Base-by-base conservation (phyloP, 2,797 vertebrate species). In the Enteromius trimaculatus region DNA sequence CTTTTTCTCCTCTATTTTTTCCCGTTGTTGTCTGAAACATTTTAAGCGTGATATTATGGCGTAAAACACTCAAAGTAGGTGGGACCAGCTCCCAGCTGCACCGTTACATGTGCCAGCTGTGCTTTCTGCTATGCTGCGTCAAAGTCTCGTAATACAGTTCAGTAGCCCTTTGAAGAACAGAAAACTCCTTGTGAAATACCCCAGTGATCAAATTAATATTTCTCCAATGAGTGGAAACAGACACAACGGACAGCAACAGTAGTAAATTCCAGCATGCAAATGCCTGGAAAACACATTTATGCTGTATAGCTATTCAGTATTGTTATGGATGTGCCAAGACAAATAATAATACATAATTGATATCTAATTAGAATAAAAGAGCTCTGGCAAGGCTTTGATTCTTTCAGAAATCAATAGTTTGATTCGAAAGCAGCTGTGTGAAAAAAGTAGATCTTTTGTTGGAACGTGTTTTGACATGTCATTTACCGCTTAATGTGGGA, bases 51-150 rank as follows among this genome's bases (percentile, higher is more conserved):
- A 90, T 90, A 92, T 91, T 93, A 93, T 85, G 88, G 89, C 91
- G 88, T 92, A 91, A 93, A 91, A 93, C 92, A 90, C 77, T 71
- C 37, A 92, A 91, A 92, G 90, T 86, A 88, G 89, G 84, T 90
- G 91, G 92, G 90, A 93, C 92, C 90, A 85, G 89, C 88, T 93
- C 91, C 91, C 93, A 93, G 92, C 93, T 93, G 92, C 89, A 84
- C 87, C 17, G 19, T 92, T 92, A 92, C 92, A 92, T 91, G 91
- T 90, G 84, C 91, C 94, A 94, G 93, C 94, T 94, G 92, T 85
- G 87, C 89, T 85, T 89, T 42, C 77, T 85, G 87, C 90, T 88
- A 90, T 93, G 92, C 88, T 89, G 92, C 91, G 90, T 92, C 89
- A 86, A 85, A 90, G 90, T 89, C 89, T 86, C 91, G 90, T 91